Evolutionary conservation across 2,888 invertebrate species (phyloP), one percentile per base, ranked within the genome.

Genomic region (Pollenia amentaria): DNA sequence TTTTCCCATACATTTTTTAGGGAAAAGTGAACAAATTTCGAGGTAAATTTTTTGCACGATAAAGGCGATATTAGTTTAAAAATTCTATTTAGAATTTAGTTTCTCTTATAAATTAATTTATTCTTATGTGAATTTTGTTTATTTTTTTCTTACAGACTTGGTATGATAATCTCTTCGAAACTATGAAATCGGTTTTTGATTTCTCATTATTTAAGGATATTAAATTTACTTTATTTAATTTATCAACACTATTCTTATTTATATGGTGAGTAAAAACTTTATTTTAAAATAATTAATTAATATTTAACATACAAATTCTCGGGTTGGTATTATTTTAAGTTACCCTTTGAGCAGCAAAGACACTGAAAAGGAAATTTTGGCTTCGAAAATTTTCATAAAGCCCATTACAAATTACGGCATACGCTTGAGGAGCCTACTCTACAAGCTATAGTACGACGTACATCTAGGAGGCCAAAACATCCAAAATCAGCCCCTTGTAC

Each of bases 241-340:
- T 98, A 16, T 97, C 98, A 76, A 98, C 98, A 88, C 96, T 98
- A 89, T 94, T 98, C 76, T 95, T 99, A 73, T 99, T 98, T 94
- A 96, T 97, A 90, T 98, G 98, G 97, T 97, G 96, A 94, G 98
- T 98, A 92, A 60, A n/a, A 12, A 8, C 46, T 55, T 46, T 38
- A 3, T n/a, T 57, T 29, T 57, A n/a, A 44, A 46, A 62, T 14
- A 14, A 18, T 1, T 44, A 16, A 16, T 0, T 40, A 9, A 40
- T 16, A 29, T 6, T 29, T 29, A 29, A 29, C 29, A 29, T 6
- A 29, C 0, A 6, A 29, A 29, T 29, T 29, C 29, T 29, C 29
- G 29, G 29, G 0, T 29, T 6, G 29, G 6, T 29, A 6, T 29
- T 3, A 4, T 29, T 29, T 6, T 4, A 29, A 29, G 29, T 29